Evolutionary conservation across 2,797 vertebrate species (phyloP).

Genomic region (Hephaestus fuliginosus): DNA sequence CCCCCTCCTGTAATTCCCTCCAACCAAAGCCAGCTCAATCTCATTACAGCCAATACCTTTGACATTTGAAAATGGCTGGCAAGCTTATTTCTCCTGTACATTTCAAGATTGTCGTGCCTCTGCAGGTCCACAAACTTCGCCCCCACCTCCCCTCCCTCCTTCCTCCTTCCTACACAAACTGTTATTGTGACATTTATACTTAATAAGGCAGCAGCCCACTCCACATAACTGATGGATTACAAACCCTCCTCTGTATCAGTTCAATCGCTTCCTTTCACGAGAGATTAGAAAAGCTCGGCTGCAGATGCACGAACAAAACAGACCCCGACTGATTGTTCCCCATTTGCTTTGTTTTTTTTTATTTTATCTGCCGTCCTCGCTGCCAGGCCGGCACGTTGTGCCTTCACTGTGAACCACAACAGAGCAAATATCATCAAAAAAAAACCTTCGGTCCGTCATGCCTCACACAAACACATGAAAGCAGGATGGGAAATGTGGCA

Average conservation of each 20-base stretch:
- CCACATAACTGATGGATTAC: conserved; percentile 51
- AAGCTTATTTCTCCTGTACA: conserved; percentile 38
- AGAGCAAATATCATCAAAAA: conserved; percentile 18
- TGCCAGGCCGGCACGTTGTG: conserved; percentile 24
- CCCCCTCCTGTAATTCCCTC: conserved; percentile 27
- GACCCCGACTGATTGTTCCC: conserved; percentile 24
- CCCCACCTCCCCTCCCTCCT: background rate
- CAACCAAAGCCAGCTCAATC: conserved; percentile 59
- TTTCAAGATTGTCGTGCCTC: conserved; percentile 36
- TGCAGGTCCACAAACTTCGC: conserved; percentile 1
- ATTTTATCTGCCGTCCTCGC: conserved; percentile 37
- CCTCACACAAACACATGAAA: conserved; percentile 41
- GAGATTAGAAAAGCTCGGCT: conserved; percentile 52
- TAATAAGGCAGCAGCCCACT: conserved; percentile 39
- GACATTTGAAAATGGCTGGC: conserved; percentile 72
- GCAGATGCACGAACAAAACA: conserved; percentile 40
- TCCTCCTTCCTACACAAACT: conserved; percentile 8
- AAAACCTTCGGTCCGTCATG: conserved; percentile 21
- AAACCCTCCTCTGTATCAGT: conserved; percentile 49
- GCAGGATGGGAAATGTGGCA: conserved; percentile 52
- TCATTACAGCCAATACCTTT: conserved; percentile 69
- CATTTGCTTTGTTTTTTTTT: background rate
- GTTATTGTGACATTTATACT: conserved; percentile 63
- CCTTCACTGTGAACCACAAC: conserved; percentile 12
- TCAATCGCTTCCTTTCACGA: conserved; percentile 51